These are phyloP conservation scores for Trichonephila inaurata DNA, from an alignment of 1,140 invertebrate species.

Conservation along the genomic window DNA sequence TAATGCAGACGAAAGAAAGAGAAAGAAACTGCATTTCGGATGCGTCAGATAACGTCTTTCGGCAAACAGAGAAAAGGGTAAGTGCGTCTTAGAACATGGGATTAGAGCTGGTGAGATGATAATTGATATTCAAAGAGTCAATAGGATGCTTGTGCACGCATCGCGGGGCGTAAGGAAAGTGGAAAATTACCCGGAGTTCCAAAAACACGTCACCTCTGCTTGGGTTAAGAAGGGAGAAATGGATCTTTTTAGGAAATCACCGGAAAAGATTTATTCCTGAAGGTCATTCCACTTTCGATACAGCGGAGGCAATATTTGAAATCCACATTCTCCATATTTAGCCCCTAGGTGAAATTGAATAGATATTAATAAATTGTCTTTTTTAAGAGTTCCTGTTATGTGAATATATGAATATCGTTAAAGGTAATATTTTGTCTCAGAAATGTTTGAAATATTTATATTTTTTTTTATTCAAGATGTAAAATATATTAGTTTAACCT, in stretches of 20 bases:
- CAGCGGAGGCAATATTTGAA: neutral
- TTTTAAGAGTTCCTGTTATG: neutral
- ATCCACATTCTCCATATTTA: neutral
- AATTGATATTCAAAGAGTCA: neutral
- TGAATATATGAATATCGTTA: neutral
- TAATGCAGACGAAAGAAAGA: too few relatives aligned
- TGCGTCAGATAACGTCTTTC: neutral
- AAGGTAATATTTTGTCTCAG: too few relatives aligned
- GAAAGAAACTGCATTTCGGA: neutral
- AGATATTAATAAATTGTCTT: neutral
- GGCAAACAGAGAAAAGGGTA: neutral
- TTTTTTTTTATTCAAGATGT: too few relatives aligned
- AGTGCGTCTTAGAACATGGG: neutral
- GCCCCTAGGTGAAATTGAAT: neutral
- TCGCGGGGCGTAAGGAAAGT: neutral
- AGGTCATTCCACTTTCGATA: neutral
- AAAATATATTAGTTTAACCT: too few relatives aligned
- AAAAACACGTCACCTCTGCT: neutral
- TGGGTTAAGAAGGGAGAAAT: conserved; percentile 6
- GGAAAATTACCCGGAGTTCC: neutral
- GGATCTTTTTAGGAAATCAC: neutral
- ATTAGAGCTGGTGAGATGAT: neutral
- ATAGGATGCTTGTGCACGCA: neutral
- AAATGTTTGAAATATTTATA: too few relatives aligned
- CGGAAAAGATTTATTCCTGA: neutral